phyloP scores from a whole-genome alignment of 1,140 invertebrate species.

The Dysdera silvatica region DNA sequence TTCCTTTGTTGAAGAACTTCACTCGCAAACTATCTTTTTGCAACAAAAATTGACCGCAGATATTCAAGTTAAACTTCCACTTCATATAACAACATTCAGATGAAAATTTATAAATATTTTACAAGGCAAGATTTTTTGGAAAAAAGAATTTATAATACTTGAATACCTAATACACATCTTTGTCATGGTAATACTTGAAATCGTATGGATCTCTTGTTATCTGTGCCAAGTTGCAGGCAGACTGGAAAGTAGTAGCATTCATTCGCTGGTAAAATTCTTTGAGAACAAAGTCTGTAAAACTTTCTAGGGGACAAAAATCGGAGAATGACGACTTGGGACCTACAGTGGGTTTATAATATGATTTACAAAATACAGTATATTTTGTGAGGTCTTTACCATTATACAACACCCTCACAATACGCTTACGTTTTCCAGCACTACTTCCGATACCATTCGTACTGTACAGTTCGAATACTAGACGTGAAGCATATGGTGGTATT shows the following conservation, averaged over 20 bases:
- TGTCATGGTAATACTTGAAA: constrained; percentile 17
- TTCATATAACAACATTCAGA: too few species aligned
- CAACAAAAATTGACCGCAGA: too few species aligned
- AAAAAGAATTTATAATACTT: too few species aligned
- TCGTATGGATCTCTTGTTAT: constrained; percentile 16
- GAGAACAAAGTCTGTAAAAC: constrained; percentile 39
- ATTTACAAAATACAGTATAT: constrained; percentile 64
- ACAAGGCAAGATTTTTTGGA: too few species aligned
- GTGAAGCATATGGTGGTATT: constrained; percentile 65
- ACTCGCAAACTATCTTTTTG: too few species aligned
- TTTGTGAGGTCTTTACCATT: constrained; percentile 81
- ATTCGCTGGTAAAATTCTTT: constrained; percentile 27
- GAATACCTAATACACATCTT: too few species aligned
- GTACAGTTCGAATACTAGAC: constrained; percentile 69
- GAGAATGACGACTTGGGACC: background rate
- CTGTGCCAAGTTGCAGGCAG: constrained; percentile 20
- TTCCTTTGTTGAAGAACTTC: too few species aligned
- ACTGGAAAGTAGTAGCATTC: constrained; percentile 25
- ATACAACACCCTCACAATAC: constrained; percentile 71
- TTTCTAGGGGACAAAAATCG: constrained; percentile 38
- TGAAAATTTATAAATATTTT: too few species aligned
- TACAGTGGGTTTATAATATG: constrained; percentile 7
- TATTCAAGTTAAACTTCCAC: too few species aligned
- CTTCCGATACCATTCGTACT: constrained; percentile 29
- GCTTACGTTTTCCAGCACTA: constrained; percentile 48